Conservation (phyloP, 2,113 vertebrate genomes). For the Acanthochromis polyacanthus region DNA sequence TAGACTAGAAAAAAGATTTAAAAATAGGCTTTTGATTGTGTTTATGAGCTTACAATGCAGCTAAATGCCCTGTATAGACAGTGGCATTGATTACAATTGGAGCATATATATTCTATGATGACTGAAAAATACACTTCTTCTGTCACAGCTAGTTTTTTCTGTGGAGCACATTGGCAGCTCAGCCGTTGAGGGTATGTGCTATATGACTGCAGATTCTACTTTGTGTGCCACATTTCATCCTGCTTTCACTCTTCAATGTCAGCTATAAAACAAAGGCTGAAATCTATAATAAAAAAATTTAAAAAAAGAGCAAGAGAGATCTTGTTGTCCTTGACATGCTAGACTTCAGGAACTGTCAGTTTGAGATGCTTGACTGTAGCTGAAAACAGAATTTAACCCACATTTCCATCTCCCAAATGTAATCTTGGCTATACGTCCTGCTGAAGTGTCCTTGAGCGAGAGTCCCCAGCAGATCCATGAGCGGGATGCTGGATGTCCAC, state of each 20-base stretch:
- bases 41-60: too few relatives aligned
- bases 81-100: neutral
- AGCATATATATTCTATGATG: neutral
- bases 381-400: conserved; percentile 37
- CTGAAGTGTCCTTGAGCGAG: conserved; percentile 51
- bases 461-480: conserved; percentile 27
- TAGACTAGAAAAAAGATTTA: too few relatives aligned
- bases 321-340: conserved; percentile 49
- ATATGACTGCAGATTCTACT: conserved; percentile 18
- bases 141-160: neutral
- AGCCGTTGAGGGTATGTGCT: conserved; percentile 1
- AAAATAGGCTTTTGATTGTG: neutral
- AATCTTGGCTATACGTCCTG: conserved; percentile 13
- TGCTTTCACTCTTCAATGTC: conserved; percentile 17
- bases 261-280: conserved; percentile 19
- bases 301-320: neutral
- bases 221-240: conserved; percentile 11
- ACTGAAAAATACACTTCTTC: neutral
- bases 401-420: conserved; percentile 43
- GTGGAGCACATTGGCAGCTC: neutral
- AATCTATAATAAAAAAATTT: conserved; percentile 10
- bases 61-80: neutral
- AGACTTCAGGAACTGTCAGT: conserved; percentile 9
- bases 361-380: conserved; percentile 2
- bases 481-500: neutral